Evolutionary conservation across 2,113 vertebrate genomes (phyloP).

Genomic region (Hemichromis elongatus): DNA sequence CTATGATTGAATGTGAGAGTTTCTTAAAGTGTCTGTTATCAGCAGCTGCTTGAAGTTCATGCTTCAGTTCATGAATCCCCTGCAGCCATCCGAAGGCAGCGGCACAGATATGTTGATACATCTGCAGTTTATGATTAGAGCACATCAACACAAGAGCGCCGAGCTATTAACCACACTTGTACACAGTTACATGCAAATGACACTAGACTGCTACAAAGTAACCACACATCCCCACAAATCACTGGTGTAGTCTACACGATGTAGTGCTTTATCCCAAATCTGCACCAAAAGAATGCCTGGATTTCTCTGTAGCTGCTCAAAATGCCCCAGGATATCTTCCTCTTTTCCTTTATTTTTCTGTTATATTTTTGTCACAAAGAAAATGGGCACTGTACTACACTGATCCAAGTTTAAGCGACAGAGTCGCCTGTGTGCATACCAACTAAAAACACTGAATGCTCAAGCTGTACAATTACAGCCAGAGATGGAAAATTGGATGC

Average conservation of each 20-base stretch:
- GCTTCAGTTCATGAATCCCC: background rate
- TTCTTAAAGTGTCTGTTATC: slow-evolving; percentile 2
- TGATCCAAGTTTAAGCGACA: background rate
- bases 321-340: background rate
- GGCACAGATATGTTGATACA: slow-evolving; percentile 3
- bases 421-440: background rate
- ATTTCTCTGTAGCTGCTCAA: background rate
- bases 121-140: background rate
- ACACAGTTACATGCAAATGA: background rate
- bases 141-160: background rate
- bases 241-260: background rate
- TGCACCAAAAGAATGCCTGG: background rate
- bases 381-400: background rate
- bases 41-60: background rate
- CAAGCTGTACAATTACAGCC: background rate
- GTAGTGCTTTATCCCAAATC: background rate
- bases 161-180: background rate
- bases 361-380: background rate
- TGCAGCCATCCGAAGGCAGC: background rate
- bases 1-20: background rate
- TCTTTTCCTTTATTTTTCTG: background rate
- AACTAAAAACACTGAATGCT: background rate
- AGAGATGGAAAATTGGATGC: background rate
- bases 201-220: background rate
- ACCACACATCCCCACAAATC: background rate